Conservation (phyloP, 2,888 invertebrate genomes). For the Eristalis pertinax region DNA sequence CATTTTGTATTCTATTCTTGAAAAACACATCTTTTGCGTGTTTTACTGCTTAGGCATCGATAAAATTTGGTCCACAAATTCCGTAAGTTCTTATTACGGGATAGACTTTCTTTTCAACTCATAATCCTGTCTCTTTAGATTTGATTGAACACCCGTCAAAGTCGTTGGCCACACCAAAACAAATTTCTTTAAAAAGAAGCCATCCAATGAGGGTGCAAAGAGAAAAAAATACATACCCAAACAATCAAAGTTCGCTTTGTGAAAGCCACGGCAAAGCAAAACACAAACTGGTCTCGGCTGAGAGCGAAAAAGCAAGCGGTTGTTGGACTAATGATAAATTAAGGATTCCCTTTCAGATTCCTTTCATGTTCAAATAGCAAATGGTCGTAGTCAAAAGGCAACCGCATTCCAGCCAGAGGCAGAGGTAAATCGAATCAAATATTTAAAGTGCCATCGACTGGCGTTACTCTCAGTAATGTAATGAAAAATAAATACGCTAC, state of each 20-base stretch:
- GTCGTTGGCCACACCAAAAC: neutral
- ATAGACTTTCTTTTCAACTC: too few species aligned
- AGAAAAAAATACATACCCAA: neutral
- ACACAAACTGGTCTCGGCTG: neutral
- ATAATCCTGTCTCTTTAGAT: neutral
- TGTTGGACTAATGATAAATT: constrained; percentile 11
- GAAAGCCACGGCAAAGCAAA: neutral
- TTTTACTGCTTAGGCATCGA: too few species aligned
- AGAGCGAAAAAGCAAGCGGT: neutral
- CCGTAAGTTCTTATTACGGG: too few species aligned
- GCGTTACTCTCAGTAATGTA: neutral
- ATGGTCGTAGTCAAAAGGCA: neutral
- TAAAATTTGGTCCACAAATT: too few species aligned
- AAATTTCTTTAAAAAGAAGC: neutral
- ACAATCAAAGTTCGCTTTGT: neutral
- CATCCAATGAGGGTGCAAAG: neutral
- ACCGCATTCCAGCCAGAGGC: neutral
- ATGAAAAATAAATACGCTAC: neutral
- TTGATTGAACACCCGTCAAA: neutral
- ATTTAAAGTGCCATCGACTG: neutral
- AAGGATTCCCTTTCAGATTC: constrained; percentile 1
- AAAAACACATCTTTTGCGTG: too few species aligned
- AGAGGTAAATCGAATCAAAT: neutral
- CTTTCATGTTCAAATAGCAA: neutral
- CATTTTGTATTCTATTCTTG: too few species aligned